Evolutionary conservation across 1,140 invertebrate species (phyloP).

Genomic region (Tetragnatha versicolor): DNA sequence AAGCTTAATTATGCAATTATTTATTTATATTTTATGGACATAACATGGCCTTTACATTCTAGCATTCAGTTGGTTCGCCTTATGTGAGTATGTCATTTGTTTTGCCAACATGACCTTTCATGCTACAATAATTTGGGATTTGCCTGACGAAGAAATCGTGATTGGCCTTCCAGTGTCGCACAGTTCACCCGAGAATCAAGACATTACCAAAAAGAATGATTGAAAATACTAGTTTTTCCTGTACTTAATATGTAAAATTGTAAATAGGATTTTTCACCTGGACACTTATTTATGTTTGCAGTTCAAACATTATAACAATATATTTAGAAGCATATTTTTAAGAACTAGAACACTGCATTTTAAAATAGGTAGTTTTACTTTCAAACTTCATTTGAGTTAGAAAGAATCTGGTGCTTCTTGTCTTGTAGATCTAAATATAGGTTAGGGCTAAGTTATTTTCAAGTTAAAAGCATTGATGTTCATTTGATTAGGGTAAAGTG

Average conservation of each 20-base stretch:
- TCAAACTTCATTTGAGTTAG: neutral
- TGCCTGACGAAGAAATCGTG: constrained; percentile 80
- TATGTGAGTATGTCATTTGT: constrained; percentile 89
- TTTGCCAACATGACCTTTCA: constrained; percentile 91
- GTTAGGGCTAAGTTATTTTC: no score
- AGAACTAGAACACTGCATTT: constrained; percentile 36
- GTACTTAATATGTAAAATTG: constrained; percentile 51
- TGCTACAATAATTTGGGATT: constrained; percentile 83
- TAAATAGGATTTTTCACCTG: constrained; percentile 54
- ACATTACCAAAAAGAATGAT: constrained; percentile 40
- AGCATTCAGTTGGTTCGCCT: constrained; percentile 93
- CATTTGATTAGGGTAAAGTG: no score
- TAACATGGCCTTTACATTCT: constrained; percentile 61
- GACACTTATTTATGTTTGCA: constrained; percentile 31
- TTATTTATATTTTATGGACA: no score
- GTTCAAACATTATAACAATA: constrained; percentile 20
- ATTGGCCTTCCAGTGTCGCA: constrained; percentile 65
- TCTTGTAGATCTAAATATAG: no score
- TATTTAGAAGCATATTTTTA: constrained; percentile 46
- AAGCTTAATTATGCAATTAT: no score
- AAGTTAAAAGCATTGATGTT: no score
- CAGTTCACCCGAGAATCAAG: constrained; percentile 47
- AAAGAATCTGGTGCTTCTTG: constrained; percentile 36
- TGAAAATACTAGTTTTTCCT: constrained; percentile 34
- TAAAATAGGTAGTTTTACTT: constrained; percentile 30